A percentile compares a stretch with the other conserved stretches of the same genome.
Conservation (phyloP, 35 echinoderm and acorn worm genomes). For the Diadema setosum region DNA sequence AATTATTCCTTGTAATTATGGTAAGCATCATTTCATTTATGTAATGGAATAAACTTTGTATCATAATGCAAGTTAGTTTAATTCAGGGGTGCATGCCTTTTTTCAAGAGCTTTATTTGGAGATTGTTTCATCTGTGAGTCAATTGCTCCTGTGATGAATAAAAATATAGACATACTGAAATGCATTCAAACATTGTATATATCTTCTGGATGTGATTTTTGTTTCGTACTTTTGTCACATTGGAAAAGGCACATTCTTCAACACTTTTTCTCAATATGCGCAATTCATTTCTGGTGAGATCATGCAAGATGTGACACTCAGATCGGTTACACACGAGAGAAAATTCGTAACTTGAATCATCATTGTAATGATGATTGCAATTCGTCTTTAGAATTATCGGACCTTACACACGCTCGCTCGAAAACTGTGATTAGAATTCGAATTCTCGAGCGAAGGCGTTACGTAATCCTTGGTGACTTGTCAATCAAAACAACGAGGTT, state of each 20-base stretch:
- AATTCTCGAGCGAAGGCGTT: too few relatives aligned
- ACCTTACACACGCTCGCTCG: too few relatives aligned
- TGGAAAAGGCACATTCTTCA: conserved; percentile 25
- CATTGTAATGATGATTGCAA: too few relatives aligned
- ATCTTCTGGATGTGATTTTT: conserved; percentile 35
- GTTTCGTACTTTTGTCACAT: conserved; percentile 3
- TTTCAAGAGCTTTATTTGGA: not conserved
- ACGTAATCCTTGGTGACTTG: too few relatives aligned
- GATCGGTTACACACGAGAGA: too few relatives aligned
- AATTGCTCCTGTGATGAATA: not conserved
- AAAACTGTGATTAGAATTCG: too few relatives aligned
- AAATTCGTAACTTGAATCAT: too few relatives aligned
- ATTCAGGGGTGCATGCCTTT: not conserved
- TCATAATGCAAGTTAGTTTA: not conserved
- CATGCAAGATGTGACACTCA: too few relatives aligned
- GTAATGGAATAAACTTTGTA: not conserved
- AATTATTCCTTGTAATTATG: too few relatives aligned
- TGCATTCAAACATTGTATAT: conserved; percentile 21
- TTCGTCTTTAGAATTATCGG: too few relatives aligned
- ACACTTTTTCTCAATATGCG: conserved; percentile 14
- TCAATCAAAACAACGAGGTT: too few relatives aligned
- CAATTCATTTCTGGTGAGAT: conserved; percentile 6
- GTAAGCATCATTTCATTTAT: not conserved
- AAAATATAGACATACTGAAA: not conserved
- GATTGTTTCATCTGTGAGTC: not conserved